phyloP scores from a whole-genome alignment of 2,888 invertebrate genomes.

The Torymus texanus region DNA sequence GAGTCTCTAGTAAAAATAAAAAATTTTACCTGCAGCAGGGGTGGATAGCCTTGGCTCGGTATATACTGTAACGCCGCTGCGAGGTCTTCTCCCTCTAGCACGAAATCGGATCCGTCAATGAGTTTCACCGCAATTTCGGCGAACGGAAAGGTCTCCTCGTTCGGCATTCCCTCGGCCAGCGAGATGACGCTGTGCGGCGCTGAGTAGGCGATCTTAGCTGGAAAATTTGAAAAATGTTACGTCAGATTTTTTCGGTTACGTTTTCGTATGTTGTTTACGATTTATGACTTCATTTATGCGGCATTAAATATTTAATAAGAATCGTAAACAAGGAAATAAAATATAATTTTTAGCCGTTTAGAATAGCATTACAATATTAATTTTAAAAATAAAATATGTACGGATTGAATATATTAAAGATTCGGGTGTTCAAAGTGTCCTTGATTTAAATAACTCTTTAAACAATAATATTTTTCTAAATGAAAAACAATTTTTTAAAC shows the following conservation, averaged over 20 bases:
- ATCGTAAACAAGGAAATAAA: background rate
- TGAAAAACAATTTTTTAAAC: too few species aligned
- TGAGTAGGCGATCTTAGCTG: constrained; percentile 77
- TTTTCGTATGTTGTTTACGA: background rate
- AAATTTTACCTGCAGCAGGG: constrained; percentile 66
- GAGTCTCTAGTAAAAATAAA: too few species aligned
- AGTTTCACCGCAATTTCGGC: constrained; percentile 79
- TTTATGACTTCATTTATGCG: too few species aligned
- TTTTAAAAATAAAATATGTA: too few species aligned
- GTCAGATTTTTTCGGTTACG: too few species aligned
- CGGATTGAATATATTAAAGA: too few species aligned
- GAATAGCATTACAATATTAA: background rate
- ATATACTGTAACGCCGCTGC: constrained; percentile 84
- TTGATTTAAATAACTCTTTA: too few species aligned
- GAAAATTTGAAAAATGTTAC: background rate
- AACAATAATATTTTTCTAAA: too few species aligned
- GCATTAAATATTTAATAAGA: too few species aligned
- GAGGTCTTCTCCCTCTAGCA: constrained; percentile 79
- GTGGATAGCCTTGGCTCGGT: constrained; percentile 82
- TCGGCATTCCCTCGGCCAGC: constrained; percentile 85
- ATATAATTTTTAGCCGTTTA: background rate
- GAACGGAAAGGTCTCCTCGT: constrained; percentile 84
- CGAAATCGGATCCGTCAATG: constrained; percentile 77
- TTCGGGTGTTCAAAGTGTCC: too few species aligned
- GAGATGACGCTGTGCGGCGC: constrained; percentile 78